Base-by-base conservation (phyloP, 2,797 vertebrate species). In the Helostoma temminkii region DNA sequence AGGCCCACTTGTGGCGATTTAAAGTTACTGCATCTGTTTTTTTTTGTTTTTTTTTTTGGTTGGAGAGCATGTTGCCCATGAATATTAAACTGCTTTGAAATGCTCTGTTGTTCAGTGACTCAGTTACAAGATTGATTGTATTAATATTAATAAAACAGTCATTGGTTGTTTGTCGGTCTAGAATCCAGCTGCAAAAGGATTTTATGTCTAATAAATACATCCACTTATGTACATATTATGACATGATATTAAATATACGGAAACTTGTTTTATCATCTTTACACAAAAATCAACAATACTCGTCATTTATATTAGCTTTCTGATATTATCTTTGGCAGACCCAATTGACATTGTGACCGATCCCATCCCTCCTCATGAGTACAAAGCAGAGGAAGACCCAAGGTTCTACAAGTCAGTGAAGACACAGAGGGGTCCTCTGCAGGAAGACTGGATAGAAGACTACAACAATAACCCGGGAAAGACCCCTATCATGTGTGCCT, bases 321-420 rank as follows among this genome's bases (percentile, higher is more conserved):
- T 80, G 2, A 53, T 25, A 28, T 36, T 28, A 5, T 85, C 19
- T 71, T 64, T 54, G 47, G n/a, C 89, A 99, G 98, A 99, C 88
- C 95, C 95, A 34, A 99, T 99, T 9, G 96, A 99, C 91, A 99
- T 99, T 12, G 98, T 99, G 81, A 97, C 96, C 77, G 98, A 99
- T 66, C 91, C 95, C n/a, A 96, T 99, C 34, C 94, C 96, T n/a
- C 92, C 95, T 16, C 94, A 95, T 5, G 98, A 99, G 88, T 99
- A 99, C 85, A 96, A 96, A 87, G 93, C 82, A 0, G 98, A 99
- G 82, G 98, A 99, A 90, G 97, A 99, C 82, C 96, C 97, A 6
- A 95, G 94, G 82, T 89, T 98, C 5, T 99, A 97, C 93, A 94
- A 92, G 82, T 99, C 98, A 0, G 15, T 55, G 66, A 98, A 97